Evolutionary conservation across 92 coral and sea anemone species (phyloP).

Genomic region (Metridium senile): DNA sequence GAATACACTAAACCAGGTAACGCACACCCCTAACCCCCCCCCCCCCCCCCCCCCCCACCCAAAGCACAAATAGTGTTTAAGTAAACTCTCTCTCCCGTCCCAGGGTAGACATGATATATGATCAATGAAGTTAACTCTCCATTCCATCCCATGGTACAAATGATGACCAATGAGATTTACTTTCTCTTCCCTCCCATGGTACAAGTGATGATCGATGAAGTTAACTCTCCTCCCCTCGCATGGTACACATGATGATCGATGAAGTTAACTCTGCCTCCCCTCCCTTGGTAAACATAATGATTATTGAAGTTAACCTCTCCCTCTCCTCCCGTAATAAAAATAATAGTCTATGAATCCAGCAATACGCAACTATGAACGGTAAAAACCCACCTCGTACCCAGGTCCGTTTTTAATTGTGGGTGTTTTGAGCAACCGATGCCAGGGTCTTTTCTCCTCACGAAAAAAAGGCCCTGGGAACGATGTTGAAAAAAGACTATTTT

Average conservation of each 20-base stretch:
- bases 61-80: background rate
- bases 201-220: background rate
- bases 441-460: too few relatives aligned
- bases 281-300: background rate
- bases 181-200: background rate
- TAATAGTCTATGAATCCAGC: too few relatives aligned
- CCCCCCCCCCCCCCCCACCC: background rate
- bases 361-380: too few relatives aligned
- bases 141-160: background rate
- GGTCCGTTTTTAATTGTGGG: too few relatives aligned
- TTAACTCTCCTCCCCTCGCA: background rate
- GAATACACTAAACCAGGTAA: slow-evolving; percentile 76
- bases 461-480: too few relatives aligned
- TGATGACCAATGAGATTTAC: background rate
- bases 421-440: too few relatives aligned
- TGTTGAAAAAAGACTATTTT: too few relatives aligned
- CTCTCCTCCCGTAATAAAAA: too few relatives aligned
- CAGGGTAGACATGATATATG: background rate
- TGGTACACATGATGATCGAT: background rate
- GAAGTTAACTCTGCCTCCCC: background rate
- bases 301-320: too few relatives aligned
- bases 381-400: too few relatives aligned
- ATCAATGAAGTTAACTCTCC: background rate
- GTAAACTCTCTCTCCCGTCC: background rate
- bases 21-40: background rate